Percentiles rank a stretch among this genome's conserved stretches.
Evolutionary conservation across 2,113 vertebrate genomes (phyloP).

Genomic region (Eidolon helvum): DNA sequence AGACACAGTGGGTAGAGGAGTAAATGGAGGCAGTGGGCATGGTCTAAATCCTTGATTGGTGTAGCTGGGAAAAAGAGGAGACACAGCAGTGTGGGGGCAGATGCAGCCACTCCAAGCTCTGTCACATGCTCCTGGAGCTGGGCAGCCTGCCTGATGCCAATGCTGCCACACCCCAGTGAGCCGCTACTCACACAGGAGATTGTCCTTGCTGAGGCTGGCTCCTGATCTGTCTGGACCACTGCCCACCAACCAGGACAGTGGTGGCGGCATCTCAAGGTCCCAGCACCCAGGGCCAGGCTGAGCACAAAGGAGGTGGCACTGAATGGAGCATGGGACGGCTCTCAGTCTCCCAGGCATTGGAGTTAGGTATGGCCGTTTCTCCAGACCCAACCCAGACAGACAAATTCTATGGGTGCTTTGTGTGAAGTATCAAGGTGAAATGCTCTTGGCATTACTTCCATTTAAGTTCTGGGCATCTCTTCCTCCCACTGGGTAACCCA

Average conservation of each 20-base stretch:
- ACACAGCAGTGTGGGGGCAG: not conserved
- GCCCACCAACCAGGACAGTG: not conserved
- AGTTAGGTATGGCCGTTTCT: not conserved
- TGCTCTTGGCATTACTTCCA: not conserved
- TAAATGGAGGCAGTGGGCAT: not conserved
- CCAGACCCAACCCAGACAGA: not conserved
- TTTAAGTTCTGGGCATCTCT: not conserved
- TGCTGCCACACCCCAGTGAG: not conserved
- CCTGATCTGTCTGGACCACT: not conserved
- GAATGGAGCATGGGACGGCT: not conserved
- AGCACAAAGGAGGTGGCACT: not conserved
- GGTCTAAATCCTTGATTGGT: not conserved
- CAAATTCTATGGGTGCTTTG: not conserved
- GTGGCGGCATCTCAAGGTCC: not conserved
- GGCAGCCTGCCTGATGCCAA: not conserved
- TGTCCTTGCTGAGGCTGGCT: not conserved
- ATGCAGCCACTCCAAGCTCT: not conserved
- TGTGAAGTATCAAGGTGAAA: not conserved
- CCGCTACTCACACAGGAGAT: not conserved
- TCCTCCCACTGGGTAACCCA: not conserved
- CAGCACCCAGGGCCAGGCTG: not conserved
- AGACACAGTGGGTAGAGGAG: not conserved
- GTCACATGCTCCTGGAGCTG: not conserved
- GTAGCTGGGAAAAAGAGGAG: not conserved
- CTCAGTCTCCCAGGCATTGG: not conserved